Evolutionary conservation across 2,113 vertebrate genomes (phyloP), one percentile per base, ranked within the genome.

Genomic region (Illadopsis cleaveri): DNA sequence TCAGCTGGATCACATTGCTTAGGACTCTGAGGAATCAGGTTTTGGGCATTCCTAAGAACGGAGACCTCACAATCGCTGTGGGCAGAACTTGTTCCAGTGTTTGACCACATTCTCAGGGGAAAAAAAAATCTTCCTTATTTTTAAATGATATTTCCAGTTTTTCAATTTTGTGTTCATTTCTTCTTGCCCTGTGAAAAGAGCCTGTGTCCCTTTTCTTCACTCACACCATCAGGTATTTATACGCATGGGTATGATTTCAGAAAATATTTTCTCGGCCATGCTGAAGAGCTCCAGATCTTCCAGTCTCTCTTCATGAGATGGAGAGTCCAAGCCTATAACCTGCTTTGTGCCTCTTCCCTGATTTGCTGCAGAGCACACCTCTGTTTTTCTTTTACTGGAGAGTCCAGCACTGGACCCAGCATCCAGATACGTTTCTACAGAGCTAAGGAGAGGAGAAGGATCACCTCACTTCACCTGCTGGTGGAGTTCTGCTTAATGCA

Each of bases 31-130:
- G 6, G 50, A n/a, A 25, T 27, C 31, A 66, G 15, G 11, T 56
- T 60, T 44, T 75, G 23, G 33, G 17, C 21, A 48, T n/a, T 27
- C 40, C 11, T 48, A 69, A 87, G 10, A 58, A 77, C 15, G 12
- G 7, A 76, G 24, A 76, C 6, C 61, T 27, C 10, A 42, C 16
- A 58, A 14, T 2, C 1, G 71, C 23, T 53, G 4, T 58, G n/a
- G 24, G 22, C 9, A 71, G 50, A 78, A 44, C 2, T n/a, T 37
- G 8, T 69, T 58, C 16, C 23, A 24, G 1, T 24, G 20, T 45
- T 72, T 0, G 0, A 37, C 9, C 1, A 2, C 5, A 4, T 62
- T 56, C 12, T 15, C 33, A 54, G 22, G 21, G 9, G 14, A 35
- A 58, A 50, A 50, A 79, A 42, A 6, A 45, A 20, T 5, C 18